Conservation (phyloP, 2,797 vertebrate species). For the Hyperoplus lanceolatus region DNA sequence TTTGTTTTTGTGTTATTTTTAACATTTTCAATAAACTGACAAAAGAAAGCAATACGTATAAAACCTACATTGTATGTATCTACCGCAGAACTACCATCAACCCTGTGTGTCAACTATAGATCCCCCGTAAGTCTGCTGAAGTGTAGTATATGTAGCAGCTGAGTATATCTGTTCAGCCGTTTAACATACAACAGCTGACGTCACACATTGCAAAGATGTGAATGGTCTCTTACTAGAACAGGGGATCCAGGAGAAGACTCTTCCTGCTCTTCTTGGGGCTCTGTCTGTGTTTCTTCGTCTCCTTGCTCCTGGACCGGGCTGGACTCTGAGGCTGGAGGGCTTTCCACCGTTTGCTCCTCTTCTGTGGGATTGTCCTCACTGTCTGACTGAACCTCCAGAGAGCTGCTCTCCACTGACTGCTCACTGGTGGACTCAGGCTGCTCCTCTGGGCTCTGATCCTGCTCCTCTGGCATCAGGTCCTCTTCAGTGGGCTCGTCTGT, state of each 20-base stretch:
- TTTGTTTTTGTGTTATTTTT: too few relatives aligned
- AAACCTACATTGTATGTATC: neutral
- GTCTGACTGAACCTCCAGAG: slow-evolving; percentile 67
- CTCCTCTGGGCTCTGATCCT: neutral
- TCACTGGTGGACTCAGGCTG: slow-evolving; percentile 35
- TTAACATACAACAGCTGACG: neutral
- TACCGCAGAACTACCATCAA: neutral
- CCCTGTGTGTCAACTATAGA: neutral
- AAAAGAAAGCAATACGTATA: neutral
- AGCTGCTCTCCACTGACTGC: slow-evolving; percentile 37
- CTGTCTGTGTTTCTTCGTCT: slow-evolving; percentile 55
- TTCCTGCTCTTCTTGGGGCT: slow-evolving; percentile 57
- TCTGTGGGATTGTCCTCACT: slow-evolving; percentile 57
- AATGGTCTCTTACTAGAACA: slow-evolving; percentile 59
- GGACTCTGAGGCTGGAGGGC: slow-evolving; percentile 44
- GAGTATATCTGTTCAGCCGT: neutral
- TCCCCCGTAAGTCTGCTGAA: neutral
- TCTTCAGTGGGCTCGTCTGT: slow-evolving; percentile 43
- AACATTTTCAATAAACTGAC: too few relatives aligned
- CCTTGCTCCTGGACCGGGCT: slow-evolving; percentile 76
- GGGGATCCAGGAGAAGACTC: slow-evolving; percentile 74
- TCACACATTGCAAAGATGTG: slow-evolving; percentile 43
- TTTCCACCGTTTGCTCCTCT: slow-evolving; percentile 56
- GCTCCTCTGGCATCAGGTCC: too few relatives aligned
- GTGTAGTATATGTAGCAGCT: neutral